Percentiles rank a stretch among this genome's conserved stretches.
Conservation (phyloP, 2,797 vertebrate species). For the Microhierax caerulescens region DNA sequence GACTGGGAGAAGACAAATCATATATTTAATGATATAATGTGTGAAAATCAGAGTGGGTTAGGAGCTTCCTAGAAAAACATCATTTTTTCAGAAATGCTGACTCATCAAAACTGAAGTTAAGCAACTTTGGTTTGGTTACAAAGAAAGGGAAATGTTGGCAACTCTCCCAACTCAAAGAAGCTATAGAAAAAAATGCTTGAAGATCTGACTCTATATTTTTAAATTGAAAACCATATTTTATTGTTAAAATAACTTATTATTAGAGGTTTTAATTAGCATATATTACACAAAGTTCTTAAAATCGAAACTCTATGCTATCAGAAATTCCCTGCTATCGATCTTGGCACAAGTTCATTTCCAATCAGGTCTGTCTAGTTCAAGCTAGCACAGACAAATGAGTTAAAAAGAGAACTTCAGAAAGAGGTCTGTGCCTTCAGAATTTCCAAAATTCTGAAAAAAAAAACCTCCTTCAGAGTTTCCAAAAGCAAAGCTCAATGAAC, state of each 20-base stretch:
- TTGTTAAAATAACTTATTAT: not conserved
- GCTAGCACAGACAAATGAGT: not conserved
- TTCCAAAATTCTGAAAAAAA: too few species aligned
- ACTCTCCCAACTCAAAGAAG: not conserved
- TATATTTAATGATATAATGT: not conserved
- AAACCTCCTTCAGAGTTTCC: not conserved
- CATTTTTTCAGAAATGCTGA: not conserved
- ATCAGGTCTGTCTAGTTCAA: not conserved
- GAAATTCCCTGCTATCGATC: not conserved
- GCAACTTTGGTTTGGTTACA: not conserved
- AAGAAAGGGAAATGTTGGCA: not conserved
- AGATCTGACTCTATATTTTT: not conserved
- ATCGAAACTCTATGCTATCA: not conserved
- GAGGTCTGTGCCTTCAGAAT: not conserved
- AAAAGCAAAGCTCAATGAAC: not conserved
- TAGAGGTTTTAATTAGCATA: not conserved
- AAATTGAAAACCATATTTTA: not conserved
- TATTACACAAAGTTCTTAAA: not conserved
- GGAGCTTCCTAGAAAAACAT: not conserved
- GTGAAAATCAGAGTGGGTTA: not conserved
- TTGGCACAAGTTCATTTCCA: not conserved
- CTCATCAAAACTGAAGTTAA: slow-evolving; percentile 4
- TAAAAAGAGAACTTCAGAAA: not conserved
- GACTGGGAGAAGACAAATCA: not conserved
- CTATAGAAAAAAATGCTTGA: not conserved